Evolutionary conservation across 2,797 vertebrate genomes (phyloP), one percentile per base, ranked within the genome.

Genomic region (Lacerta bilineata): DNA sequence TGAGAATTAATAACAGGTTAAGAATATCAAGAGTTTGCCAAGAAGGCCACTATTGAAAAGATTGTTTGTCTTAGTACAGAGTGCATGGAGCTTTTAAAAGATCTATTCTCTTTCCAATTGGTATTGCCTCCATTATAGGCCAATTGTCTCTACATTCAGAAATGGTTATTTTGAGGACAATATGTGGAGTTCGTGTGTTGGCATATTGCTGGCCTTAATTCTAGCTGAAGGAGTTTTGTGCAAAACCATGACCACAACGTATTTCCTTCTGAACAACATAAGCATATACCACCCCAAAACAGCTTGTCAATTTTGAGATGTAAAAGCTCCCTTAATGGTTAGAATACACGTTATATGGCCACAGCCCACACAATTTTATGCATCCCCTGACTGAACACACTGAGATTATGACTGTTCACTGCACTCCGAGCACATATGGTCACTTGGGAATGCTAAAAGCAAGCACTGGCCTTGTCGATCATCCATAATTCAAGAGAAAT

Each of bases 401-500:
- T 82, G 96, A 96, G 96, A 97, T 98, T 96, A 98, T 97, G 97
- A 97, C 95, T 97, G 96, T 97, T 96, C 94, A 94, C 94, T 82
- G 94, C 82, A 92, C 94, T 94, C 94, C 80, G 94, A 93, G 87
- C 84, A 91, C 89, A 92, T 88, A 50, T 50, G 84, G 92, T 89
- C 97, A 95, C 97, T 89, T 92, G 97, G 97, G 98, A 98, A 88
- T 97, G 96, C 97, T 97, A 97, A 98, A 98, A 98, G 98, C 97
- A 97, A 97, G 97, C 96, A 93, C 94, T 95, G 94, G 97, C 95
- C 97, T 96, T 97, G 97, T 98, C 96, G 93, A 95, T 97, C 97
- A 98, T 98, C 94, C 98, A 99, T 98, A 98, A 98, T 98, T 98
- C 97, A 99, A 95, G 84, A 96, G 95, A 97, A 98, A 97, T 95